These are phyloP conservation scores for Lasioglossum vierecki DNA, from an alignment of 2,888 invertebrate genomes.

Conservation along the genomic window DNA sequence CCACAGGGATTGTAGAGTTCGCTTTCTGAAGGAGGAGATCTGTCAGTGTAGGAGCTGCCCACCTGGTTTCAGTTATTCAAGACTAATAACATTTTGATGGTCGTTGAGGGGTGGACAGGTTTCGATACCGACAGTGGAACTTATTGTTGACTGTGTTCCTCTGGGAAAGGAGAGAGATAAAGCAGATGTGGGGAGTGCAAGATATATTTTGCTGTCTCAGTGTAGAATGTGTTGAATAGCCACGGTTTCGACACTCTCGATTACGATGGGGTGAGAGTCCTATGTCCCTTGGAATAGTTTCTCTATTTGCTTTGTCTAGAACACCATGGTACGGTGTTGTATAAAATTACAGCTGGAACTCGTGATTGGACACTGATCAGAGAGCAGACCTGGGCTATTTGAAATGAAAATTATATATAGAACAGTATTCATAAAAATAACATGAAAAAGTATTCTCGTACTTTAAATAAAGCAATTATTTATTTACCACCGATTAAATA, in stretches of 20 bases:
- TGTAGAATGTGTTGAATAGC: not conserved
- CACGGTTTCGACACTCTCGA: conserved; percentile 2
- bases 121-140: not conserved
- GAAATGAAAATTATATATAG: too few relatives aligned
- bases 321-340: not conserved
- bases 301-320: not conserved
- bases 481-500: too few relatives aligned
- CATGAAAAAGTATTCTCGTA: too few relatives aligned
- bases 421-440: too few relatives aligned
- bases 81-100: conserved; percentile 2
- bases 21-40: not conserved
- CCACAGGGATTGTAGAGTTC: not conserved
- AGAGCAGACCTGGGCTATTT: too few relatives aligned
- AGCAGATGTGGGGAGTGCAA: not conserved
- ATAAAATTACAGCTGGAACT: not conserved
- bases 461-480: too few relatives aligned
- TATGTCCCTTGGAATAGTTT: not conserved
- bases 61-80: not conserved
- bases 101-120: conserved; percentile 5
- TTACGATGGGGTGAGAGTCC: not conserved
- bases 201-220: not conserved
- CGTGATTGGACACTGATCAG: not conserved
- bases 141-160: not conserved
- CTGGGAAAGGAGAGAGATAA: not conserved
- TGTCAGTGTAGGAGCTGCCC: not conserved